Conservation (phyloP, 2,113 vertebrate genomes). For the Colinus virginianus region DNA sequence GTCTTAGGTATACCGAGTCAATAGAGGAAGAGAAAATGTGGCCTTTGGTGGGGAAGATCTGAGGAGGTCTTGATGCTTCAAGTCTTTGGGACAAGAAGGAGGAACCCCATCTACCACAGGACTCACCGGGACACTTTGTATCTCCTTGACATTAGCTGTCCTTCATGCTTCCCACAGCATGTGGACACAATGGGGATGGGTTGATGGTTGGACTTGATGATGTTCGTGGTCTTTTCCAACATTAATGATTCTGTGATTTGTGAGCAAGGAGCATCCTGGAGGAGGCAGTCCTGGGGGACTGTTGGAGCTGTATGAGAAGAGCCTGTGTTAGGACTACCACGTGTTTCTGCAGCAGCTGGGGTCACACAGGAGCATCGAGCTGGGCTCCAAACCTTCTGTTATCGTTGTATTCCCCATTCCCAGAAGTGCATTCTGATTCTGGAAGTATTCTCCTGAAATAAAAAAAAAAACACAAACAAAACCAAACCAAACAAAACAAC, state of each 20-base stretch:
- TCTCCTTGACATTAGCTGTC: fast-evolving
- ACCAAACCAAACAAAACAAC: background rate
- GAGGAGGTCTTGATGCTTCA: background rate
- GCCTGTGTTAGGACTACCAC: fast-evolving
- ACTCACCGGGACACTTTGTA: background rate
- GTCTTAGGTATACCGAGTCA: background rate
- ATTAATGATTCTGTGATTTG: background rate
- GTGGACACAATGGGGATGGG: too few species aligned
- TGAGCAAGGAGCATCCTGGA: background rate
- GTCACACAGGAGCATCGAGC: fast-evolving
- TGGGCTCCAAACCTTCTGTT: background rate
- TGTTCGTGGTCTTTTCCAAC: too few species aligned
- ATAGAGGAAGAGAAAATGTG: background rate
- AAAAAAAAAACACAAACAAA: too few species aligned
- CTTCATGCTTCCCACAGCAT: fast-evolving
- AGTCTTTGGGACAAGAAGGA: background rate
- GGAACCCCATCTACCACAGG: background rate
- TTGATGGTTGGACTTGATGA: too few species aligned
- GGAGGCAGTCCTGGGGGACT: background rate
- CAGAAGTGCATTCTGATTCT: background rate
- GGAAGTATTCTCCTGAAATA: background rate
- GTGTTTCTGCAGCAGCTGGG: background rate
- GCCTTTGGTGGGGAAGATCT: background rate
- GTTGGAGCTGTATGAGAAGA: background rate
- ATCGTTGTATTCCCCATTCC: background rate